phyloP scores from a whole-genome alignment of 2,888 invertebrate genomes.

The Siphlonurus alternatus region DNA sequence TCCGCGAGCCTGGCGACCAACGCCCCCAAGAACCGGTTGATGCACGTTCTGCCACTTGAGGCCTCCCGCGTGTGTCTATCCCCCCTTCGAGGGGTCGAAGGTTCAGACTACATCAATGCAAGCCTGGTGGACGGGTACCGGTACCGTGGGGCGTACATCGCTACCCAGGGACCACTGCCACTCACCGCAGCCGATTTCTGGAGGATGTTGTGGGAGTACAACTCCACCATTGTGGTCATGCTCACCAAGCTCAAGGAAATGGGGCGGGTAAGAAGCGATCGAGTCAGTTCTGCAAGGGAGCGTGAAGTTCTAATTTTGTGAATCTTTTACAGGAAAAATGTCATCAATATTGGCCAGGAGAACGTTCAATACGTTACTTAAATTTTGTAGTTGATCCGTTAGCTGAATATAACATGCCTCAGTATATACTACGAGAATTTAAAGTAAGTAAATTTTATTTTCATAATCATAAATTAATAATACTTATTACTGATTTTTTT shows the following conservation, averaged over 20 bases:
- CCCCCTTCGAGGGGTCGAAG: slow-evolving; percentile 34
- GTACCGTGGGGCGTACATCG: slow-evolving; percentile 36
- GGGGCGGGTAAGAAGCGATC: slow-evolving; percentile 34
- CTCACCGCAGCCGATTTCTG: slow-evolving; percentile 44
- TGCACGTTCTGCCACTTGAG: slow-evolving; percentile 42
- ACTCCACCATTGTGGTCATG: slow-evolving; percentile 43
- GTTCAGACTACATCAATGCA: slow-evolving; percentile 43
- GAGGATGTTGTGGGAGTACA: slow-evolving; percentile 46
- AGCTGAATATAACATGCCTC: slow-evolving; percentile 43
- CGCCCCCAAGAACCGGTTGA: slow-evolving; percentile 39
- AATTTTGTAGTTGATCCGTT: slow-evolving; percentile 41
- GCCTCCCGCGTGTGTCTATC: slow-evolving; percentile 35
- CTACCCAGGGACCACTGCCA: slow-evolving; percentile 38
- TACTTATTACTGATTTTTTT: background rate
- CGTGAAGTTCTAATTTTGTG: no score
- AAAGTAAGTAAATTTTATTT: slow-evolving; percentile 22
- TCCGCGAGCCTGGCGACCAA: slow-evolving; percentile 39
- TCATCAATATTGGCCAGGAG: slow-evolving; percentile 43
- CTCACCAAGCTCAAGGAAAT: slow-evolving; percentile 37
- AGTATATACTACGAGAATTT: slow-evolving; percentile 42
- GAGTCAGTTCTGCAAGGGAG: no score
- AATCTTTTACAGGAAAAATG: slow-evolving; percentile 33
- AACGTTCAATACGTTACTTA: slow-evolving; percentile 36
- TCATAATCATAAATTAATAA: background rate
- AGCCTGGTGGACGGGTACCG: slow-evolving; percentile 38